Evolutionary conservation across 2,797 vertebrate genomes (phyloP), one percentile per base, ranked within the genome.

Genomic region (Pseudocheirus occidentalis): DNA sequence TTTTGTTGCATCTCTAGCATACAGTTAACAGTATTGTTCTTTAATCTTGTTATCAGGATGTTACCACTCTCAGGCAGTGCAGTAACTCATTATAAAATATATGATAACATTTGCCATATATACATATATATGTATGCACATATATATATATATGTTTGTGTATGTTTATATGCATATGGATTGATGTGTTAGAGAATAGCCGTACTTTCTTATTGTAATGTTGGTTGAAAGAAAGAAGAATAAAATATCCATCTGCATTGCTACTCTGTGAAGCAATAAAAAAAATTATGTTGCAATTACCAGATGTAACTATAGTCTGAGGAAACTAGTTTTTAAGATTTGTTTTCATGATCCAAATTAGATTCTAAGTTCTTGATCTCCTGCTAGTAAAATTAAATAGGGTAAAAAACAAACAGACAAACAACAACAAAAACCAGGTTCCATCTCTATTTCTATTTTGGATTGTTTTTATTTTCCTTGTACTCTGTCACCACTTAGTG

Each of bases 1-100:
- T 91, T 97, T 95, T 90, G 2, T 46, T 81, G 40, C 16, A 62
- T 81, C 92, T 97, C 52, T 94, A 50, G 0, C 50, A 46, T 92
- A 0, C 97, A 95, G 90, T 59, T 94, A 52, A 91, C n/a, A 93
- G 53, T 12, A 16, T 95, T n/a, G 5, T 55, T 92, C 66, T 1
- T 97, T 97, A 95, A 0, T 95, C 95, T 94, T 90, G 93, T n/a
- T 3, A 4, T 94, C 55, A 91, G 56, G 24, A 53, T 93, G 93
- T 95, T 95, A 96, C 73, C 94, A 92, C 94, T 95, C 27, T 27
- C 29, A 66, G 89, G 50, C 52, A 92, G 46, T 96, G 81, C 31
- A 81, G 40, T 40, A 40, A 73, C n/a, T 73, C 16, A 62, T 90
- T 97, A 5, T 95, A 94, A 81, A 50, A 90, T 56, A 62, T 87